Evolutionary conservation across 2,797 vertebrate genomes (phyloP).

Genomic region (Buphagus erythrorhynchus): DNA sequence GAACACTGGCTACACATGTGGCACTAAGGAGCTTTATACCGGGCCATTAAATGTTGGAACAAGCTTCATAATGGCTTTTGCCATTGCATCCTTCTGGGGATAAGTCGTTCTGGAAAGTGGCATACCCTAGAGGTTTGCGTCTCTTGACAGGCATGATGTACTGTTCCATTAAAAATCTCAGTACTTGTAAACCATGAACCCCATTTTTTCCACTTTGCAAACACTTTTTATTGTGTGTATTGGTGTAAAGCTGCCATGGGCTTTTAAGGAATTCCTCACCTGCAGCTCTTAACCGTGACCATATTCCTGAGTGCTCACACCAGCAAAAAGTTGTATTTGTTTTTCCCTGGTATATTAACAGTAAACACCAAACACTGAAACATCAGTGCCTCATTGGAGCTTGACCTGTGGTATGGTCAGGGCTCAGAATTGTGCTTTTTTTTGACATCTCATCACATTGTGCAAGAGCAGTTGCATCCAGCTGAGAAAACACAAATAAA

Average conservation of each 20-base stretch:
- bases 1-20: not conserved
- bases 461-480: not conserved
- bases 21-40: not conserved
- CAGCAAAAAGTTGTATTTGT: not conserved
- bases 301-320: not conserved
- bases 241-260: not conserved
- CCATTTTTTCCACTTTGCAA: not conserved
- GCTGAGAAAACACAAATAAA: not conserved
- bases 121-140: not conserved
- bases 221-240: not conserved
- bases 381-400: fast-evolving
- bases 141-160: not conserved
- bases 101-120: not conserved
- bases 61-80: not conserved
- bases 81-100: not conserved
- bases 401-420: not conserved
- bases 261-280: not conserved
- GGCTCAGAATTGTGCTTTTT: not conserved
- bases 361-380: not conserved
- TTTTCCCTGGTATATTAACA: not conserved
- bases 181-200: not conserved
- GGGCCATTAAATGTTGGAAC: not conserved
- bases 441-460: not conserved
- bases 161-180: not conserved
- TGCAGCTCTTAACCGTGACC: not conserved